Percentiles rank a stretch among this genome's conserved stretches.
These are phyloP conservation scores for Clostera curtula DNA, from an alignment of 2,888 invertebrate genomes.

Conservation along the genomic window DNA sequence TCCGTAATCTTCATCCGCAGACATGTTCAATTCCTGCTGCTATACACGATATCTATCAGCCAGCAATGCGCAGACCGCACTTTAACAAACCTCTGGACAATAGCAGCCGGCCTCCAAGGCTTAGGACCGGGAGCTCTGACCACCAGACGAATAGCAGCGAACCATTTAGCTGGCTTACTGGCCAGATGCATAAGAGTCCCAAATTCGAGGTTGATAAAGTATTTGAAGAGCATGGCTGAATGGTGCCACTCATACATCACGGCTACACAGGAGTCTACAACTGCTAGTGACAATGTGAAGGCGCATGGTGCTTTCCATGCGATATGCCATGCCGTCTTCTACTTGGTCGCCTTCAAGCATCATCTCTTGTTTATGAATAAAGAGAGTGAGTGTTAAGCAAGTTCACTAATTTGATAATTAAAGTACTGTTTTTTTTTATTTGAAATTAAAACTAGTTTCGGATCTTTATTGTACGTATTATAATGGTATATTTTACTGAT, in stretches of 20 bases:
- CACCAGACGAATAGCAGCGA: constrained; percentile 54
- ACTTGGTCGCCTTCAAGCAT: constrained; percentile 92
- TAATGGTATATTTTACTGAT: too few species aligned
- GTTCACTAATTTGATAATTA: neutral
- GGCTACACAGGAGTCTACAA: constrained; percentile 72
- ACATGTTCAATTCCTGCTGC: constrained; percentile 63
- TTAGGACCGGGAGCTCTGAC: constrained; percentile 50
- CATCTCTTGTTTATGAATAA: constrained; percentile 85
- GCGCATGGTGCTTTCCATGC: constrained; percentile 93
- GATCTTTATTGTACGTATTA: too few species aligned
- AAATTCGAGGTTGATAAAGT: constrained; percentile 48
- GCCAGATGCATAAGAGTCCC: constrained; percentile 60
- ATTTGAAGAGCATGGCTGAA: constrained; percentile 80
- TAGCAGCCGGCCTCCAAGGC: constrained; percentile 54
- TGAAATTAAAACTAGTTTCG: neutral
- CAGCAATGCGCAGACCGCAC: constrained; percentile 59
- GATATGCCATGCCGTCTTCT: constrained; percentile 94
- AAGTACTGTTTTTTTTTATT: too few species aligned
- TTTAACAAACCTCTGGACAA: constrained; percentile 52
- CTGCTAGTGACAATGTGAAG: constrained; percentile 54
- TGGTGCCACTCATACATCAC: constrained; percentile 92
- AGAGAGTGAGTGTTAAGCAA: constrained; percentile 79
- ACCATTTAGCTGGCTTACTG: constrained; percentile 58
- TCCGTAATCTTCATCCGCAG: too few species aligned
- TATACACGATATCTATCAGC: constrained; percentile 65